Conservation (phyloP, 2,797 vertebrate genomes). For the Ispidina picta region DNA sequence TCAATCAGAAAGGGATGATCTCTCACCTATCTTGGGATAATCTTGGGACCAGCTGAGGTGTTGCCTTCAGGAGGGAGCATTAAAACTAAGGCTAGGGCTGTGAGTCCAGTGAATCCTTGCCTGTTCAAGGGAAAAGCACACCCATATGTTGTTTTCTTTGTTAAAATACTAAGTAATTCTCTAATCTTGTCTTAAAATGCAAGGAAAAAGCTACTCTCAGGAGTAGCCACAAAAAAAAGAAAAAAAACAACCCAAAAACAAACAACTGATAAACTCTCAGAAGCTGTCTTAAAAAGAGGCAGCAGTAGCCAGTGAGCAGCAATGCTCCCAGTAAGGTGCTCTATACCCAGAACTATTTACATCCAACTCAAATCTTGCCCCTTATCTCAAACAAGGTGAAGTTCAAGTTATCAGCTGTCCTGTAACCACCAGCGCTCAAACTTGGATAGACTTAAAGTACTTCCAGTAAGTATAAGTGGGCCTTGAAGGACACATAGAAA, state of each 20-base stretch:
- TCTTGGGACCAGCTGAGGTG: neutral
- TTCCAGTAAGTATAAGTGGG: neutral
- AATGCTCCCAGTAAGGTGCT: neutral
- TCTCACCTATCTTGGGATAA: rapidly evolving
- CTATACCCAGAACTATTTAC: neutral
- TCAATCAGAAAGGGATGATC: neutral
- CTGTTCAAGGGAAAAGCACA: neutral
- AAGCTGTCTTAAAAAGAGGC: neutral
- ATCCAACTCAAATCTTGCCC: neutral
- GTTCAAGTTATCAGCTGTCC: neutral
- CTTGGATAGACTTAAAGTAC: neutral
- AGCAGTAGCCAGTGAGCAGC: neutral
- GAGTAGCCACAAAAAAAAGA: neutral
- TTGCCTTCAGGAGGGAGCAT: neutral
- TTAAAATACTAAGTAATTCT: neutral
- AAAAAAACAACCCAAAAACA: too few species aligned
- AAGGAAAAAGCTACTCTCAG: neutral
- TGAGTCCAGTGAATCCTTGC: neutral
- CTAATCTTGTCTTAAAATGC: neutral
- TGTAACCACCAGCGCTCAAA: neutral
- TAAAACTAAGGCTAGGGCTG: neutral
- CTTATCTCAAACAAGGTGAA: neutral
- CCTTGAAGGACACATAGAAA: slow-evolving; percentile 40
- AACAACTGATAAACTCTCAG: neutral
- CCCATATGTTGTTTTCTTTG: neutral